These are phyloP conservation scores for Euwallacea fornicatus DNA, from an alignment of 1,140 invertebrate genomes.

Conservation along the genomic window DNA sequence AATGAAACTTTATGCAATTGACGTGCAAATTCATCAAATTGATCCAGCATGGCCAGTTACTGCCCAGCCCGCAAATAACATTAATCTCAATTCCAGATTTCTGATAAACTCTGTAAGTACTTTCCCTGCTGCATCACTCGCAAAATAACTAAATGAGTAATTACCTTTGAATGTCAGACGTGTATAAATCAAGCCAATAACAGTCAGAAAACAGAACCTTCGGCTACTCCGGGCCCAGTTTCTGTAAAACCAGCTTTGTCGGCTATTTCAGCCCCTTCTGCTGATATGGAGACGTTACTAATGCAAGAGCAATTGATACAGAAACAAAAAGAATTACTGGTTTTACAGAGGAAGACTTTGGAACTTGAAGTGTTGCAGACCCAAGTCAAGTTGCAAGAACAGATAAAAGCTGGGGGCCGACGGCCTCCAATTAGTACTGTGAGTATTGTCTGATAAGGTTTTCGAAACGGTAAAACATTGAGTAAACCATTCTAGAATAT, in stretches of 20 bases:
- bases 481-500: conserved; percentile 45
- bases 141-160: conserved; percentile 17
- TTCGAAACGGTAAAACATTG: neutral
- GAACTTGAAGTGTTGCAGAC: conserved; percentile 84
- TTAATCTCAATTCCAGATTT: conserved; percentile 96
- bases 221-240: neutral
- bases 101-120: conserved; percentile 57
- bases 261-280: conserved; percentile 7
- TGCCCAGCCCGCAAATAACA: conserved; percentile 67
- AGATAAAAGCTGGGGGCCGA: conserved; percentile 49
- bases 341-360: conserved; percentile 81
- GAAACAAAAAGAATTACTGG: conserved; percentile 81
- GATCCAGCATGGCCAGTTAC: conserved; percentile 95
- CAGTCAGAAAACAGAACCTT: neutral
- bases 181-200: neutral
- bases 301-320: conserved; percentile 76
- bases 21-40: conserved; percentile 82
- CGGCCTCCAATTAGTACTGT: conserved; percentile 23
- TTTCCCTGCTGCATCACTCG: neutral
- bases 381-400: conserved; percentile 73
- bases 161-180: conserved; percentile 16
- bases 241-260: conserved; percentile 1
- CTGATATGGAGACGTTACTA: conserved; percentile 52
- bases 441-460: neutral
- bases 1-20: conserved; percentile 85